Base-by-base conservation (phyloP, 2,888 invertebrate genomes). In the Tenthredo distinguenda region DNA sequence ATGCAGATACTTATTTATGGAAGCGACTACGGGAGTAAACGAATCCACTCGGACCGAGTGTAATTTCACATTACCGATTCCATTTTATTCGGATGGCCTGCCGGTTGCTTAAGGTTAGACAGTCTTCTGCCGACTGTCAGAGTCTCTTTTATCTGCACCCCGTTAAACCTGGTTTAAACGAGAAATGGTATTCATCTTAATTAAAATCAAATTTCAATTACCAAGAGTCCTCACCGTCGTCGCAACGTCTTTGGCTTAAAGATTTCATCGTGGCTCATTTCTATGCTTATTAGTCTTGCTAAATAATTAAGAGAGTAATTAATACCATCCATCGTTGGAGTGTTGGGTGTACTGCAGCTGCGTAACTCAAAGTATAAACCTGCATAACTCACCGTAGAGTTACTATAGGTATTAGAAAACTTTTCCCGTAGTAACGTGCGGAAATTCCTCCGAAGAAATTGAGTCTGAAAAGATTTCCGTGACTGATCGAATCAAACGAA, bases 151-250 rank as follows among this genome's bases (percentile, higher is more conserved):
- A 81, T 81, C 62, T 40, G 58, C 37, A 62, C 10, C 62, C 81
- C 50, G 47, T 81, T 50, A 43, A 81, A 31, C 12, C 40, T 62
- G 81, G 21, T 81, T 40, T 62, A 62, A 21, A 81, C 81, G 81
- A 37, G 81, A 62, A 58, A 62, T 62, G 26, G 62, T 40, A 81
- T 81, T 81, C 58, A 81, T 81, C 81, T 81, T 81, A 81, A 81
- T 81, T 81, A 81, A 62, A 81, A 81, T 81, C 81, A 81, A 81
- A 81, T 58, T 62, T 81, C 62, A 58, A 81, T 81, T 81, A 81
- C 62, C 18, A 10, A 40, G 40, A 81, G 21, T 81, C 40, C 37
- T 81, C 15, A 47, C 26, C 62, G 62, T 62, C 40, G 40, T 62
- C 62, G 58, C 21, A 55, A 50, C 55, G 50, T 77, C 47, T 34